phyloP scores from a whole-genome alignment of 2,797 vertebrate genomes.

The Protonibea diacanthus region DNA sequence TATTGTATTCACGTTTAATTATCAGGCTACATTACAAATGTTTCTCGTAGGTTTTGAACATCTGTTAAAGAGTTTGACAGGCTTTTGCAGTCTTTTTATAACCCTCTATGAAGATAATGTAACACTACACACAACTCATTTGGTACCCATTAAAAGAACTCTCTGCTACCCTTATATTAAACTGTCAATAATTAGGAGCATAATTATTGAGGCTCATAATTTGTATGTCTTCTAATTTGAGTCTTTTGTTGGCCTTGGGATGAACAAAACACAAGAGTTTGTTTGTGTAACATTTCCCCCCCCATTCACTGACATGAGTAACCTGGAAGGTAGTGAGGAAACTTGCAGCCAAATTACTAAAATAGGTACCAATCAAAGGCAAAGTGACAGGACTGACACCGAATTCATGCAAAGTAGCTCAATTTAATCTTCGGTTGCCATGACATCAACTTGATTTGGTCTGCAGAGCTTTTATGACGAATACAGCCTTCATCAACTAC shows the following conservation, averaged over 20 bases:
- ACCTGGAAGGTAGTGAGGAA: background rate
- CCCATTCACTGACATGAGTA: background rate
- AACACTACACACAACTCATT: background rate
- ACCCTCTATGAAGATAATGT: background rate
- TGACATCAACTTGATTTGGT: slow-evolving; percentile 27
- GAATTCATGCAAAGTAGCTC: slow-evolving; percentile 5
- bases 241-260: background rate
- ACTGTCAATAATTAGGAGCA: background rate
- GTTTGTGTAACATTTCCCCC: background rate
- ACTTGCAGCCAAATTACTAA: slow-evolving; percentile 20
- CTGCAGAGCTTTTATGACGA: slow-evolving; percentile 20
- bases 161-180: background rate
- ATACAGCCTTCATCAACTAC: background rate
- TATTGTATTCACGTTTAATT: slow-evolving; percentile 12
- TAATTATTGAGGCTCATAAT: background rate
- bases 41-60: slow-evolving; percentile 1
- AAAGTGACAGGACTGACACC: slow-evolving; percentile 18
- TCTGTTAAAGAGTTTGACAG: background rate
- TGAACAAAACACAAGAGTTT: background rate
- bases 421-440: slow-evolving; percentile 27
- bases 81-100: background rate
- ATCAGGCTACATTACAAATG: background rate
- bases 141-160: background rate
- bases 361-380: slow-evolving; percentile 33
- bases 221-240: background rate